A percentile compares a stretch with the other conserved stretches of the same genome.
Evolutionary conservation across 2,888 invertebrate species (phyloP).

Genomic region (Iselma pallidipennis): DNA sequence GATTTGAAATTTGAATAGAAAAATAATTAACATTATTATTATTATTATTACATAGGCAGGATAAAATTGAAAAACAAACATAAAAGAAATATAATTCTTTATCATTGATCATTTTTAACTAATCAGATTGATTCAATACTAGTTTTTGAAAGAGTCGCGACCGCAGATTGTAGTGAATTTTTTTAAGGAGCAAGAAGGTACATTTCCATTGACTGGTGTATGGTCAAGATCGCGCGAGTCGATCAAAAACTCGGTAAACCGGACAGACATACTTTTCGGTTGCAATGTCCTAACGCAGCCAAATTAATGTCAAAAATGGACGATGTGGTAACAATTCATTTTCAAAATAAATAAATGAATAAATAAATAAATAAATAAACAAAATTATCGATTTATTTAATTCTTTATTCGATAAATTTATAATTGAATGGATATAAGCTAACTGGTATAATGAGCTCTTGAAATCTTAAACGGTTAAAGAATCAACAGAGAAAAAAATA

Average conservation of each 20-base stretch:
- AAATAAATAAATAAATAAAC: background rate
- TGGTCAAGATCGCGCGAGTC: slow-evolving; percentile 36
- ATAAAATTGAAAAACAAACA: too few relatives aligned
- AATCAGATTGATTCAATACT: too few relatives aligned
- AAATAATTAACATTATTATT: too few relatives aligned
- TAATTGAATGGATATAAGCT: background rate
- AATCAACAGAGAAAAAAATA: background rate
- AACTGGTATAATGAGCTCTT: too few relatives aligned
- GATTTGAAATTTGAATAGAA: too few relatives aligned
- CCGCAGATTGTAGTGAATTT: slow-evolving; percentile 37
- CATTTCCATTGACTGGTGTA: slow-evolving; percentile 37
- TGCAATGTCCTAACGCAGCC: slow-evolving; percentile 35
- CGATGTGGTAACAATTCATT: slow-evolving; percentile 5
- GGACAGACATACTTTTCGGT: slow-evolving; percentile 41
- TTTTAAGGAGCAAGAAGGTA: slow-evolving; percentile 39
- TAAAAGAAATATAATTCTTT: too few relatives aligned
- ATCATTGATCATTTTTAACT: too few relatives aligned
- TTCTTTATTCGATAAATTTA: background rate
- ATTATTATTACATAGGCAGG: too few relatives aligned
- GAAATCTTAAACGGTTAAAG: too few relatives aligned
- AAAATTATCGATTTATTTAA: background rate
- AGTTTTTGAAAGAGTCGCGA: slow-evolving; percentile 22
- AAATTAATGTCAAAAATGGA: slow-evolving; percentile 10
- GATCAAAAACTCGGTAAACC: slow-evolving; percentile 42
- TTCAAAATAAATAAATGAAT: background rate